Percentiles rank a stretch among this genome's conserved stretches.
Evolutionary conservation across 2,113 vertebrate species (phyloP).

Genomic region (Orientallactaga bullata): DNA sequence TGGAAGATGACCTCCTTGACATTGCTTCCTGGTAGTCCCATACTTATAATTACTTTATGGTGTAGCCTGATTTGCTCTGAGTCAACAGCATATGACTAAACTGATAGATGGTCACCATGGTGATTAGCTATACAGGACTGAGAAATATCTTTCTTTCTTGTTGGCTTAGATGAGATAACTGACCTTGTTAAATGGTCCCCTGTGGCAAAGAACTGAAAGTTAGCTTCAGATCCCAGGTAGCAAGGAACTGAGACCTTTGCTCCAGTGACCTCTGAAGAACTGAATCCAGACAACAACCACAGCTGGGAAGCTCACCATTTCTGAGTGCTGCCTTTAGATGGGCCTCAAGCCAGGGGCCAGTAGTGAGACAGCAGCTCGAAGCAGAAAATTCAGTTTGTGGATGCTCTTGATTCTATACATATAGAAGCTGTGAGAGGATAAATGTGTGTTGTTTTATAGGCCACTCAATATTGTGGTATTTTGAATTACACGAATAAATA

Average conservation of each 20-base stretch:
- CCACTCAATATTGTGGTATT: background rate
- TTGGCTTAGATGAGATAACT: conserved; percentile 25
- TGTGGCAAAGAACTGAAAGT: background rate
- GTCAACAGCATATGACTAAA: background rate
- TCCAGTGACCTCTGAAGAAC: background rate
- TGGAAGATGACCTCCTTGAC: background rate
- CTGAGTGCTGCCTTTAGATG: background rate
- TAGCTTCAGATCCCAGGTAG: background rate
- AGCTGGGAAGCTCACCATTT: background rate
- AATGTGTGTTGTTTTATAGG: background rate
- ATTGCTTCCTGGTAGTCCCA: background rate
- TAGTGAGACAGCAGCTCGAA: background rate
- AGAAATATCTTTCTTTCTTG: background rate
- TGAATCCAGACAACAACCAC: background rate
- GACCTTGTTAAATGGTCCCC: background rate
- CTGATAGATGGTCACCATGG: background rate
- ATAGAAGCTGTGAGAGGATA: background rate
- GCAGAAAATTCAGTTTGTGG: background rate
- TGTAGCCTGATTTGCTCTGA: background rate
- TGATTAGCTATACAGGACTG: background rate
- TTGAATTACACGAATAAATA: background rate
- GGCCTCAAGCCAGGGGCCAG: background rate
- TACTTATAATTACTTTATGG: background rate
- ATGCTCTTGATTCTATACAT: background rate
- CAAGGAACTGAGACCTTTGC: background rate